Conservation (phyloP, 2,797 vertebrate genomes). For the Taenioides sp. region DNA sequence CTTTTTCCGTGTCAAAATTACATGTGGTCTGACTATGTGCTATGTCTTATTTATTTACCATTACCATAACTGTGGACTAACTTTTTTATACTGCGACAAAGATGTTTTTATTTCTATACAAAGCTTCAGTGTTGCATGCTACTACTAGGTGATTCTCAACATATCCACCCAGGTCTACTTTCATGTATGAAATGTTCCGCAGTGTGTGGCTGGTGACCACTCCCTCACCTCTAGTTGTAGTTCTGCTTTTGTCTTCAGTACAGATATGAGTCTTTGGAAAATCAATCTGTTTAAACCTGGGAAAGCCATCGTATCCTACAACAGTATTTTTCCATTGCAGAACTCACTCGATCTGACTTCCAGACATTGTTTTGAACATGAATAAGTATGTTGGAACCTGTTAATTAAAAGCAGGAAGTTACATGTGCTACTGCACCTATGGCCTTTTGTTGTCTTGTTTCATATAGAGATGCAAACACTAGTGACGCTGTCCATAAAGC, state of each 20-base stretch:
- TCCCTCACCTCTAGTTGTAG: constrained; percentile 10
- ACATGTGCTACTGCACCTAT: constrained; percentile 25
- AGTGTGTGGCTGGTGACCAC: constrained; percentile 13
- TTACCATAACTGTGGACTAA: constrained; percentile 54
- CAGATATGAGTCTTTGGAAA: constrained; percentile 23
- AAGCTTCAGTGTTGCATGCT: constrained; percentile 6
- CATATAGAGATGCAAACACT: constrained; percentile 32
- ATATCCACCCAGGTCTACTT: constrained; percentile 17
- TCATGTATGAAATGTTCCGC: constrained; percentile 23
- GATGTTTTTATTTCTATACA: constrained; percentile 17
- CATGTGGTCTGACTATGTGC: constrained; percentile 36
- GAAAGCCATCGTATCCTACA: not conserved
- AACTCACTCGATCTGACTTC: constrained; percentile 14
- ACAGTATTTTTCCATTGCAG: constrained; percentile 9
- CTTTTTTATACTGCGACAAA: constrained; percentile 37
- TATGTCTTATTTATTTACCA: constrained; percentile 74
- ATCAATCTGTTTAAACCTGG: constrained; percentile 20
- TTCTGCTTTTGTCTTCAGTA: constrained; percentile 16
- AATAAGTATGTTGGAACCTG: not conserved
- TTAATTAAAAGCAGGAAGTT: constrained; percentile 9
- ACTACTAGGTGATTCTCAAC: constrained; percentile 9
- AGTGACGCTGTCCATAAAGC: constrained; percentile 12
- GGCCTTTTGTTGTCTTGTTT: constrained; percentile 6
- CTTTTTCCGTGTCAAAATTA: constrained; percentile 33
- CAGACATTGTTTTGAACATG: constrained; percentile 18